Base-by-base conservation (phyloP, 2,888 invertebrate genomes). In the Drosophila maculinotata region DNA sequence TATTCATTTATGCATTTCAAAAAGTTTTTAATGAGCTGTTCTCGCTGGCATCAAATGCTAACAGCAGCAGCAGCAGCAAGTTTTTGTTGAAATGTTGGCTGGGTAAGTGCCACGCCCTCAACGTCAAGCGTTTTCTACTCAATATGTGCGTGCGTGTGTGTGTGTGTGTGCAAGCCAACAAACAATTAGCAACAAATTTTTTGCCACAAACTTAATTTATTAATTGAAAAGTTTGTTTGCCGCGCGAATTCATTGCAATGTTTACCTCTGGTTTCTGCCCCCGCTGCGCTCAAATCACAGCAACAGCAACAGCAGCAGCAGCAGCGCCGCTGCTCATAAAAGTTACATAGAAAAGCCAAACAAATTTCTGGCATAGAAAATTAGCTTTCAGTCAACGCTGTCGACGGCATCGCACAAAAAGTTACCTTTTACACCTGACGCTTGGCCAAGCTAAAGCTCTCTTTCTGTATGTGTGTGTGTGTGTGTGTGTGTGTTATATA, bases 181-280 rank as follows among this genome's bases (percentile, higher is more conserved):
- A 78, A 84, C 84, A 81, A 75, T 81, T 80, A 74, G 59, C 62
- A 64, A 67, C 51, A 64, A 66, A 35, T 67, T 73, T 63, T 56
- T 49, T 51, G 41, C 68, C 62, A 20, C 49, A 62, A 81, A 72
- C 72, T 69, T 70, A 69, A 81, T 84, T 80, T 81, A 83, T 80
- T 80, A 83, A 83, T 80, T 80, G 77, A 77, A 80, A 83, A 80
- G 82, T 81, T 81, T 64, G 31, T 64, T 57, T 68, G 67, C 69
- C 51, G 51, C 74, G 63, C 56, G 70, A 64, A 54, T 48, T 77
- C 59, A 53, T 63, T 51, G 69, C 56, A 64, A 54, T 53, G 39
- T 57, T 44, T 33, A 53, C 33, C 51, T 14, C 23, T 35, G 23
- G 23, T 20, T 10, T 15, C 25, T 20, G 3, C 10, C 4, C 3